phyloP scores from a whole-genome alignment of 2,888 invertebrate species.

The Aromia moschata region DNA sequence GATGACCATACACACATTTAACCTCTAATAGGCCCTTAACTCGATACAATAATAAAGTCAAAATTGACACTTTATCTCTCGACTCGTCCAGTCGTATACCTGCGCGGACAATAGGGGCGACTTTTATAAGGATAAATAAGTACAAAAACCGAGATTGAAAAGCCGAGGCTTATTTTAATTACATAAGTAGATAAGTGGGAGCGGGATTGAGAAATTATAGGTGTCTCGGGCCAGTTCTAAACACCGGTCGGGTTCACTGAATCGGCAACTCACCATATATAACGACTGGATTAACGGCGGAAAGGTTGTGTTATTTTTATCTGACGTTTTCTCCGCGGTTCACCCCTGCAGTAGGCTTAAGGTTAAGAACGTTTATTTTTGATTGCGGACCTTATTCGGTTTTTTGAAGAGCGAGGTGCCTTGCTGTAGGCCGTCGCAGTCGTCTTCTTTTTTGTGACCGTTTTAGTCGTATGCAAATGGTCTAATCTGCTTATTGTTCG shows the following conservation, averaged over 20 bases:
- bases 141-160: constrained; percentile 41
- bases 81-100: constrained; percentile 10
- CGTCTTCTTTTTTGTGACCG: no score
- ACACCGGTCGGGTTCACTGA: constrained; percentile 33
- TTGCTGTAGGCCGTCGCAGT: no score
- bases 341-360: constrained; percentile 13
- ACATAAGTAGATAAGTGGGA: constrained; percentile 47
- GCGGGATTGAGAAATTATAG: constrained; percentile 46
- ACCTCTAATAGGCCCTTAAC: no score
- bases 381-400: constrained; percentile 12
- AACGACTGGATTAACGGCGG: constrained; percentile 49
- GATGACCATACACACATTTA: no score
- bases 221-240: constrained; percentile 33
- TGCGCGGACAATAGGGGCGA: constrained; percentile 18
- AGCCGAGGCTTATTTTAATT: constrained; percentile 45
- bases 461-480: no score
- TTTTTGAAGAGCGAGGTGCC: no score
- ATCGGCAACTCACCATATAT: constrained; percentile 49
- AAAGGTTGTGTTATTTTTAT: no score
- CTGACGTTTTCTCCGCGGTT: no score
- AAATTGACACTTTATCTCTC: neutral
- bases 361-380: constrained; percentile 25
- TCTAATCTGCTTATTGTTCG: no score
- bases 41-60: neutral
- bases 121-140: constrained; percentile 35